phyloP scores from a whole-genome alignment of 37 sponge, comb jelly and placozoan species.

The Chondrilla cf. caribensis region DNA sequence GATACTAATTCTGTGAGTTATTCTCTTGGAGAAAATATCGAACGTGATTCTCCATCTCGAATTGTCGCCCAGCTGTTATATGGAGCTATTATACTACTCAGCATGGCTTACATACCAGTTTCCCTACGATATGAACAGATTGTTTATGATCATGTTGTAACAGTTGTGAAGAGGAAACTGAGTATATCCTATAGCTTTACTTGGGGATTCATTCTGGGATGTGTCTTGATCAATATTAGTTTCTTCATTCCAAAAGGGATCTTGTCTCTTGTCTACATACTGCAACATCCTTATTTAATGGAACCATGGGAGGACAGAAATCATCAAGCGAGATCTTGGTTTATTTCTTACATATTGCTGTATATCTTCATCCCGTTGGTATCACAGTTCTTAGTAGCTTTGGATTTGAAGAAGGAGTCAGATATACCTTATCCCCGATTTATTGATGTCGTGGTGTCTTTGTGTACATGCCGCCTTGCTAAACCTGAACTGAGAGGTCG shows the following conservation, averaged over 20 bases:
- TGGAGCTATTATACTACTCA: neutral
- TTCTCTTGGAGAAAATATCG: neutral
- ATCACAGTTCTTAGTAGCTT: neutral
- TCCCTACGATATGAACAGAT: neutral
- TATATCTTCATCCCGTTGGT: neutral
- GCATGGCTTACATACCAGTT: conserved; percentile 16
- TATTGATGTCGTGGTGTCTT: neutral
- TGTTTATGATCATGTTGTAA: neutral
- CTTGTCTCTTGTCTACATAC: neutral
- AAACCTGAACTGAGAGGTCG: neutral
- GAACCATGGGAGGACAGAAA: neutral
- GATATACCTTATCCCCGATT: neutral
- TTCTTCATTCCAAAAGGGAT: conserved; percentile 2
- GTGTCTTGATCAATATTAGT: neutral
- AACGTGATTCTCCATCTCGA: neutral
- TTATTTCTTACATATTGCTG: neutral
- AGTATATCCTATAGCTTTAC: conserved; percentile 5
- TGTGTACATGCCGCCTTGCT: neutral
- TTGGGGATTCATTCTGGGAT: neutral
- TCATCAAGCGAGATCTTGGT: neutral
- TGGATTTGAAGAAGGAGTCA: neutral
- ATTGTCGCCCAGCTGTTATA: conserved; percentile 6
- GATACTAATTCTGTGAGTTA: neutral
- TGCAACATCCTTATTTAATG: neutral
- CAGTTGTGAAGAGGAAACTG: neutral